Conservation (phyloP, 1,140 invertebrate genomes). For the Eufriesea mexicana region DNA sequence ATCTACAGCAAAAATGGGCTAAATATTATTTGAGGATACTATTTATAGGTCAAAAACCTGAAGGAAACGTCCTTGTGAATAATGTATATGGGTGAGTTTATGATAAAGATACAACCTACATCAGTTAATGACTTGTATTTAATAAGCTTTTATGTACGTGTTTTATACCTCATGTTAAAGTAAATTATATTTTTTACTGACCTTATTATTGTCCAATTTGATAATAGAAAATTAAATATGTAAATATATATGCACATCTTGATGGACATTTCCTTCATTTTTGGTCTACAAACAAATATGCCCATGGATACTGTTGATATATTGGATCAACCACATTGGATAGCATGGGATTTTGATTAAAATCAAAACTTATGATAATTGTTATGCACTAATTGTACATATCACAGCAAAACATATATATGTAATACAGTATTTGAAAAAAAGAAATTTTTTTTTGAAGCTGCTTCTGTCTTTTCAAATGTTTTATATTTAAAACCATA, state of each 20-base stretch:
- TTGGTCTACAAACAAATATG: conserved; percentile 45
- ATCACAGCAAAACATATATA: conserved; percentile 9
- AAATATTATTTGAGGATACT: conserved; percentile 55
- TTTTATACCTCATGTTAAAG: conserved; percentile 20
- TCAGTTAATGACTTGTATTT: conserved; percentile 45
- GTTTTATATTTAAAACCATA: neutral
- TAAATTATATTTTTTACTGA: conserved; percentile 21
- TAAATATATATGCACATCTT: conserved; percentile 25
- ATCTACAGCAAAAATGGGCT: conserved; percentile 54
- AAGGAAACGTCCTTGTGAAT: conserved; percentile 56
- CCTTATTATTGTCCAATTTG: conserved; percentile 17
- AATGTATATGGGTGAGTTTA: conserved; percentile 56
- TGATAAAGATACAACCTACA: conserved; percentile 51
- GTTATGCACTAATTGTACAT: conserved; percentile 5
- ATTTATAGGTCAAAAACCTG: conserved; percentile 54
- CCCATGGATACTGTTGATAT: conserved; percentile 48
- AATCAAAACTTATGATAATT: conserved; percentile 12
- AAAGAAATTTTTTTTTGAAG: neutral
- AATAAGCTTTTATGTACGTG: conserved; percentile 25
- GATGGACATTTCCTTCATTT: conserved; percentile 57
- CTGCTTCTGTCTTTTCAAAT: neutral
- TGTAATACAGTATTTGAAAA: neutral
- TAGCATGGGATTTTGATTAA: conserved; percentile 22
- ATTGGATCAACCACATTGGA: conserved; percentile 45
- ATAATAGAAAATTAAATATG: conserved; percentile 20